Conservation (phyloP, 2,113 vertebrate genomes). For the Heloderma charlesbogerti region DNA sequence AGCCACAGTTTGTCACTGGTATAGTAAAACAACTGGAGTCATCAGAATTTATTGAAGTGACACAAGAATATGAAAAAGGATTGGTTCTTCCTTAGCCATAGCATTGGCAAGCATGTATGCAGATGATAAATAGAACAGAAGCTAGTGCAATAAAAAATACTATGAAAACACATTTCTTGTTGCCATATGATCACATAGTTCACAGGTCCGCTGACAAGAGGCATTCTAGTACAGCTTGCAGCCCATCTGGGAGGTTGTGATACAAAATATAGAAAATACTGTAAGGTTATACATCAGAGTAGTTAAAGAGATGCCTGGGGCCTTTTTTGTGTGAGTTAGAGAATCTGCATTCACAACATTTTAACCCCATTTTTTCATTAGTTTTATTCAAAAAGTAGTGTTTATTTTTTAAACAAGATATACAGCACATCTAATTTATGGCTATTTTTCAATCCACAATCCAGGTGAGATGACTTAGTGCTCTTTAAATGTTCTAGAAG, state of each 20-base stretch:
- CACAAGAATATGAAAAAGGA: constrained; percentile 54
- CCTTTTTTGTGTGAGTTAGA: fast-evolving
- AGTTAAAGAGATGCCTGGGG: constrained; percentile 72
- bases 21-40: constrained; percentile 4
- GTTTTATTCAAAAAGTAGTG: fast-evolving
- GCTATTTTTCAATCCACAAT: background rate
- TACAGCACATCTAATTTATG: background rate
- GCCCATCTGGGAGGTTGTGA: constrained; percentile 77
- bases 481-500: background rate
- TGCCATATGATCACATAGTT: constrained; percentile 73
- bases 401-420: background rate
- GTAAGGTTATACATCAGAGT: constrained; percentile 68
- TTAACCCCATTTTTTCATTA: too few species aligned
- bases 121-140: constrained; percentile 70
- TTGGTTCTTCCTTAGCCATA: constrained; percentile 47
- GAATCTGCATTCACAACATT: too few species aligned
- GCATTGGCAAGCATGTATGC: constrained; percentile 68
- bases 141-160: constrained; percentile 60
- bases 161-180: constrained; percentile 58
- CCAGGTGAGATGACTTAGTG: background rate
- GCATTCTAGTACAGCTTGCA: constrained; percentile 75
- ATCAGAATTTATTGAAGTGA: constrained; percentile 40
- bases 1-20: constrained; percentile 27
- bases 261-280: constrained; percentile 71
- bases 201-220: constrained; percentile 74